Evolutionary conservation across 2,797 vertebrate species (phyloP).

Genomic region (Cossypha polioptera): DNA sequence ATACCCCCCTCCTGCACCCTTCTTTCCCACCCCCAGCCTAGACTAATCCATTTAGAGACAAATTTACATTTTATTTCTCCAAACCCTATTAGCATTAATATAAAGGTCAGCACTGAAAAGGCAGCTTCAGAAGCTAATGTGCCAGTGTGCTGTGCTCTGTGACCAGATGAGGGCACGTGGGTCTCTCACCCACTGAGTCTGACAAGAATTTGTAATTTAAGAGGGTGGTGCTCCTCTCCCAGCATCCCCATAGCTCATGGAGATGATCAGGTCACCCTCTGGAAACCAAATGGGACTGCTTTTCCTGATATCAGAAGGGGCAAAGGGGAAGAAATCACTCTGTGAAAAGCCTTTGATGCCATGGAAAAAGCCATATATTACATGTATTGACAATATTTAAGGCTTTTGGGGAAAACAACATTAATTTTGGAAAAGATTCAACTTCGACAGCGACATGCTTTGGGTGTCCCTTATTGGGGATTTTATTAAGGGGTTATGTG

Average conservation of each 20-base stretch:
- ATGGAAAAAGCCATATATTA: not conserved
- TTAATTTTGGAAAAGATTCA: not conserved
- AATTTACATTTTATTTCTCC: conserved; percentile 77
- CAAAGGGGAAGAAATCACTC: not conserved
- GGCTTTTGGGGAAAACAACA: not conserved
- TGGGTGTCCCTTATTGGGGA: not conserved
- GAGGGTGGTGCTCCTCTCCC: not conserved
- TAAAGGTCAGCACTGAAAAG: conserved; percentile 70
- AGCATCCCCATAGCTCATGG: not conserved
- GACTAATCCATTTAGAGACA: conserved; percentile 74
- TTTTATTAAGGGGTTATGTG: not conserved
- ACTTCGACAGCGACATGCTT: not conserved
- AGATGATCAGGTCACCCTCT: not conserved
- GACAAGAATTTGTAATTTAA: conserved; percentile 65
- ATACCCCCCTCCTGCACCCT: conserved; percentile 5
- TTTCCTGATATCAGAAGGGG: not conserved
- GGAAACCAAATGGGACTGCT: not conserved
- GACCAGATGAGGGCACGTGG: conserved; percentile 53
- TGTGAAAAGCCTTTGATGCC: not conserved
- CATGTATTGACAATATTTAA: not conserved
- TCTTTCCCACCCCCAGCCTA: conserved; percentile 48
- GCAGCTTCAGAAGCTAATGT: conserved; percentile 62
- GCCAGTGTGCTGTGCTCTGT: conserved; percentile 58
- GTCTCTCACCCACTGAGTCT: conserved; percentile 48
- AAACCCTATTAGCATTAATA: conserved; percentile 73